Evolutionary conservation across 2,888 invertebrate genomes (phyloP).

Genomic region (Sarcophaga rosellei): DNA sequence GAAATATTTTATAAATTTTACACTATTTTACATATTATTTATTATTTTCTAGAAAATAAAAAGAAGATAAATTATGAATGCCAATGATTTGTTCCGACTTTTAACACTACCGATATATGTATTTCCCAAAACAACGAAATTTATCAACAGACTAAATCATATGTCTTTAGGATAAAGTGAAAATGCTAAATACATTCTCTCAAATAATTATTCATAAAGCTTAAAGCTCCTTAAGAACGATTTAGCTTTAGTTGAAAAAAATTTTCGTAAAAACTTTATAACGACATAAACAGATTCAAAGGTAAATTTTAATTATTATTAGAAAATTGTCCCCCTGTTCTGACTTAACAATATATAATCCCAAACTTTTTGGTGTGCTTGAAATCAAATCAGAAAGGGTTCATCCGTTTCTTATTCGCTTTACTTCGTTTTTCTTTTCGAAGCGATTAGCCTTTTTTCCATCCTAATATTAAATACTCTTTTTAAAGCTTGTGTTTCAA

Average conservation of each 20-base stretch:
- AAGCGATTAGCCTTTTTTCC: too few relatives aligned
- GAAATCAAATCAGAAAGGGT: too few relatives aligned
- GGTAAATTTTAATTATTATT: background rate
- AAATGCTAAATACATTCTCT: slow-evolving; percentile 35
- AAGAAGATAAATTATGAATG: background rate
- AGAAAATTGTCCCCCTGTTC: too few relatives aligned
- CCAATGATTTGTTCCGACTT: slow-evolving; percentile 47
- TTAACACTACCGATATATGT: slow-evolving; percentile 33
- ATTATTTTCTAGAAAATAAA: slow-evolving; percentile 20
- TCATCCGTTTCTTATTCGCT: too few relatives aligned
- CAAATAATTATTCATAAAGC: background rate
- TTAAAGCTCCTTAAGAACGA: slow-evolving; percentile 15
- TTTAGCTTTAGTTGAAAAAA: slow-evolving; percentile 1
- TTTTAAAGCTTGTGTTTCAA: too few relatives aligned
- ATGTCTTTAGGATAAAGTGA: slow-evolving; percentile 33
- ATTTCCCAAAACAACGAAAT: slow-evolving; percentile 66
- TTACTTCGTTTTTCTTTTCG: too few relatives aligned
- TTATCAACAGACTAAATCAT: slow-evolving; percentile 52
- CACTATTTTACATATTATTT: slow-evolving; percentile 52
- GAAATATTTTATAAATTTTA: slow-evolving; percentile 22
- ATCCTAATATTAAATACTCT: too few relatives aligned
- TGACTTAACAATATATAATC: too few relatives aligned
- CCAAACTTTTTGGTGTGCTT: too few relatives aligned
- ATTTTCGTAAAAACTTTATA: slow-evolving; percentile 3
- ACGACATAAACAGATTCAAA: background rate